These are phyloP conservation scores for Acridotheres tristis DNA, from an alignment of 2,797 vertebrate genomes.

Conservation along the genomic window DNA sequence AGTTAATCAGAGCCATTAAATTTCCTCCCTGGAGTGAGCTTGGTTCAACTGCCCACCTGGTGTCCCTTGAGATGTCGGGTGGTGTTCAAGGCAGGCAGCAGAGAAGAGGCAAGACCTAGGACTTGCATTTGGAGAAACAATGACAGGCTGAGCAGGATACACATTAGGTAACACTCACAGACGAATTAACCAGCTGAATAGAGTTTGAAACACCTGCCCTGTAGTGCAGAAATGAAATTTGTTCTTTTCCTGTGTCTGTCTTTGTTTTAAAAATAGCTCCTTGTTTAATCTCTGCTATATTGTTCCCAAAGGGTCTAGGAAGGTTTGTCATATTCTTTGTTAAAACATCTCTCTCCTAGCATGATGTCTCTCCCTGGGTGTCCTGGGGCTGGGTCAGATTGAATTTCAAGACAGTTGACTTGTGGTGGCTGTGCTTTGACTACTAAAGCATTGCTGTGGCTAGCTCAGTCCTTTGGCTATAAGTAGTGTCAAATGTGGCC, in stretches of 20 bases:
- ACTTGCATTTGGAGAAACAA: background rate
- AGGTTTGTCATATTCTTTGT: background rate
- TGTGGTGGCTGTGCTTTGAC: background rate
- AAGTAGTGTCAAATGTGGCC: background rate
- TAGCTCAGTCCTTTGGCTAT: background rate
- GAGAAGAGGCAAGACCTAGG: background rate
- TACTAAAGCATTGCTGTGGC: background rate
- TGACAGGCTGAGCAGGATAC: background rate
- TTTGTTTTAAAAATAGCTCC: background rate
- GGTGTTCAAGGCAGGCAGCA: background rate
- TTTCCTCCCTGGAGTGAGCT: background rate
- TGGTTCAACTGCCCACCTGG: background rate
- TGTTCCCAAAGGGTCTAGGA: background rate
- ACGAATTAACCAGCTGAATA: background rate
- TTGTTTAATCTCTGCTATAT: background rate
- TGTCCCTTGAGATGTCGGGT: background rate
- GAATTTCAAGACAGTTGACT: background rate
- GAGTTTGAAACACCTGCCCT: background rate
- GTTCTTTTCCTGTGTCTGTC: background rate
- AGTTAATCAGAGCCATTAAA: background rate
- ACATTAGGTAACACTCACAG: background rate
- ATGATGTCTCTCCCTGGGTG: background rate
- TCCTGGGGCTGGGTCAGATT: fast-evolving
- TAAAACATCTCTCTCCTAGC: background rate
- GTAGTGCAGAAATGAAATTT: background rate